Evolutionary conservation across 2,797 vertebrate species (phyloP), one percentile per base, ranked within the genome.

Genomic region (Gymnoscopelus microlampas): DNA sequence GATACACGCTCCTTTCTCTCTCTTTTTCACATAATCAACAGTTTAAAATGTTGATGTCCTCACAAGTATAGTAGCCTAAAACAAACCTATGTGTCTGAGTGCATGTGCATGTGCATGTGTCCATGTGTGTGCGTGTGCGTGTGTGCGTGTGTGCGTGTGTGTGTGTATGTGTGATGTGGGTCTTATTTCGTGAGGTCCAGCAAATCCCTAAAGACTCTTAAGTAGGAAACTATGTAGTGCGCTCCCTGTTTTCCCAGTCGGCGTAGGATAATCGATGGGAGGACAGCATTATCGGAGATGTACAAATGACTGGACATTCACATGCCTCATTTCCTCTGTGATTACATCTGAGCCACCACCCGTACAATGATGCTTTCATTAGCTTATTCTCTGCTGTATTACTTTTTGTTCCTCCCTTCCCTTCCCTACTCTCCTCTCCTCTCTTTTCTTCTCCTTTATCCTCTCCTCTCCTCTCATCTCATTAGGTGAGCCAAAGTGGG

Each of bases 261-360:
- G 73, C 58, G 1, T 65, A 32, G 61, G 71, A 61, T 80, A 85
- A 87, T 88, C 79, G 60, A 82, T 81, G 87, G 53, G 24, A 19
- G 79, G 81, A 76, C 73, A 48, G 72, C 73, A 68, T 83, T 85
- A 80, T 78, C 82, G 79, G 70, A 79, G 77, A 83, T 67, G 80
- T 89, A 85, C 86, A 79, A 87, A 82, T 24, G 72, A 86, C 80
- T 82, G 80, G 82, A 73, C 88, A 74, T 86, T 86, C 86, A 76
- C 86, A 85, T 82, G 87, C 85, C 84, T 91, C 89, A 90, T 91
- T 90, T 91, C 87, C 89, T 89, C 87, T 7, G 56, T 85, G 86
- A 91, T 90, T 89, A 85, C 79, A 91, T 90, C 84, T 87, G 81
- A 83, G 86, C 82, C 87, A 84, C 86, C 81, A 88, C 87, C 85